Conservation (phyloP, 2,797 vertebrate species). For the Tenualosa thibaudeaui region DNA sequence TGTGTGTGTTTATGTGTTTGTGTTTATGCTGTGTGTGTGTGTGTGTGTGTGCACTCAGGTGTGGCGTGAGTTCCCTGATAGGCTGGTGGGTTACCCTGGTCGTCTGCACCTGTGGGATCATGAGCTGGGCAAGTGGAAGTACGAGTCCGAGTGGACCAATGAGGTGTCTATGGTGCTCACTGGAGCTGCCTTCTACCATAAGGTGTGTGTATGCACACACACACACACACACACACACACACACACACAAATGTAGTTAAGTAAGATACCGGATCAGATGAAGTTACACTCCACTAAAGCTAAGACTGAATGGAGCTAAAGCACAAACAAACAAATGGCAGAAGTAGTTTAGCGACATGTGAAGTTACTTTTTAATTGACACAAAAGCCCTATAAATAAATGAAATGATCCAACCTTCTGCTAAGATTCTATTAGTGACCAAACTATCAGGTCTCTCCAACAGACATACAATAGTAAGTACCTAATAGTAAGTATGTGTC, state of each 20-base stretch:
- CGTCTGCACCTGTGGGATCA: slow-evolving; percentile 98
- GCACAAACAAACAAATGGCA: too few species aligned
- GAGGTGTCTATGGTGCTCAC: slow-evolving; percentile 99
- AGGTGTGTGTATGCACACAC: slow-evolving; percentile 71
- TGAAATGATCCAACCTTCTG: too few species aligned
- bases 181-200: slow-evolving; percentile 98
- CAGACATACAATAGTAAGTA: too few species aligned
- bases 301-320: too few species aligned
- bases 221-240: slow-evolving; percentile 15
- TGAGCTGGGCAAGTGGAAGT: slow-evolving; percentile 98
- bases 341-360: too few species aligned
- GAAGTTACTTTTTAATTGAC: too few species aligned
- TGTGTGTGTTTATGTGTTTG: neutral
- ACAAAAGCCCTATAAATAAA: too few species aligned
- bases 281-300: too few species aligned
- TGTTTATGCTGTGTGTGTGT: neutral
- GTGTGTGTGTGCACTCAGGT: slow-evolving; percentile 74
- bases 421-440: too few species aligned
- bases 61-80: slow-evolving; percentile 97
- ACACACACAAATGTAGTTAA: neutral
- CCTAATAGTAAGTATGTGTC: too few species aligned
- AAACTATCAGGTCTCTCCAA: too few species aligned
- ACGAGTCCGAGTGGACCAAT: slow-evolving; percentile 98
- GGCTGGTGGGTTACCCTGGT: slow-evolving; percentile 95
- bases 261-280: too few species aligned